Percentiles rank a stretch among this genome's conserved stretches.
Conservation (phyloP, 2,797 vertebrate species). For the Lepilemur ruficaudatus region DNA sequence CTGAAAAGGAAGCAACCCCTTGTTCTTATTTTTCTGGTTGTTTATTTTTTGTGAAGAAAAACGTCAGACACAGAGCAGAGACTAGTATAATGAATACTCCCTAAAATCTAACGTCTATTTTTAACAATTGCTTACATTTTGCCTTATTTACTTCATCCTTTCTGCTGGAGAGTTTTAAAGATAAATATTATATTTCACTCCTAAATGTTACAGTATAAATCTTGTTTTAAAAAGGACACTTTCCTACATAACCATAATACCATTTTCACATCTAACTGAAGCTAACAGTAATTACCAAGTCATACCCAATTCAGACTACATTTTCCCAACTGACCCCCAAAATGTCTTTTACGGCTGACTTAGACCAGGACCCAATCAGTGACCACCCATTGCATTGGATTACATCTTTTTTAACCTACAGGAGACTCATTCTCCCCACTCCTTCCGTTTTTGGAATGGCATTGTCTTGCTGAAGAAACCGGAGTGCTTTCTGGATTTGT, state of each 20-base stretch:
- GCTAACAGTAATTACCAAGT: not conserved
- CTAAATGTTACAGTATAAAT: not conserved
- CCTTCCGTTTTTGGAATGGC: not conserved
- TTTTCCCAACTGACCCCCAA: not conserved
- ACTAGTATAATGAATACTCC: not conserved
- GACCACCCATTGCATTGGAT: not conserved
- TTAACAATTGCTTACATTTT: not conserved
- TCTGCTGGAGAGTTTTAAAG: not conserved
- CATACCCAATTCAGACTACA: not conserved
- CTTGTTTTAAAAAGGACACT: not conserved
- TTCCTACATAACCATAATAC: not conserved
- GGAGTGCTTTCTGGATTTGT: slow-evolving; percentile 28
- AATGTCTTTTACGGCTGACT: not conserved
- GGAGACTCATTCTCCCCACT: not conserved
- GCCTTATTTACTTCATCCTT: not conserved
- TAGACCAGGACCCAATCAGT: not conserved
- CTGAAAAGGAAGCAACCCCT: not conserved
- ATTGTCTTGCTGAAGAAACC: not conserved
- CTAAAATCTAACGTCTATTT: not conserved
- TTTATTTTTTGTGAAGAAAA: not conserved
- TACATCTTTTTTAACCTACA: not conserved
- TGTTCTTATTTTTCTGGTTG: not conserved
- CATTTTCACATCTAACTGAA: not conserved
- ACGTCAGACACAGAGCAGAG: not conserved
- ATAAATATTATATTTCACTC: not conserved